Evolutionary conservation across 2,113 vertebrate genomes (phyloP).

Genomic region (Monarcha castaneiventris): DNA sequence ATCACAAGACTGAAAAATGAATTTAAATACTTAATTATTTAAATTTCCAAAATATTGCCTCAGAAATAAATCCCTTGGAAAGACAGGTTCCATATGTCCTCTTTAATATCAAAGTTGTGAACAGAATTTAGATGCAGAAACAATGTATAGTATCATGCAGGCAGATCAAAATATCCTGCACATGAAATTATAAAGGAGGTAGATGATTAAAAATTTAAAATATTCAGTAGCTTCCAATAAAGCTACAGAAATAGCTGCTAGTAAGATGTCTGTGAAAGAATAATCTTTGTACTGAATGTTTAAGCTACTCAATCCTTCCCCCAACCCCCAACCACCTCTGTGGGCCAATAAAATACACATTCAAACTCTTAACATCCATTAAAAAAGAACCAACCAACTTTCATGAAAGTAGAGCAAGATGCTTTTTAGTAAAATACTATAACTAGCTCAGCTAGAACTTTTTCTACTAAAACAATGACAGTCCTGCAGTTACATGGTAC

Average conservation of each 20-base stretch:
- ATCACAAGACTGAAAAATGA: neutral
- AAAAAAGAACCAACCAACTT: neutral
- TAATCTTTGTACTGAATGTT: neutral
- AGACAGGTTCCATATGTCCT: neutral
- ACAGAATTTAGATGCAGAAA: neutral
- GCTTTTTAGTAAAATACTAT: neutral
- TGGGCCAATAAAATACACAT: neutral
- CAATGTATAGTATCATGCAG: neutral
- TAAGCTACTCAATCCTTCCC: neutral
- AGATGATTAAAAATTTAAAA: neutral
- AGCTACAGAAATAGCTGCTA: neutral
- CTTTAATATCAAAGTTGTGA: neutral
- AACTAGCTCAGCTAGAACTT: neutral
- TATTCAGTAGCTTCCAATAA: neutral
- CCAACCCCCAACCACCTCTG: accelerated
- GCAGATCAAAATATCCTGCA: neutral
- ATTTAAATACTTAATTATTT: neutral
- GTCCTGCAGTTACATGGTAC: neutral
- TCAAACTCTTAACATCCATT: neutral
- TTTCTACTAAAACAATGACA: neutral
- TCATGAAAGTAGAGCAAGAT: neutral
- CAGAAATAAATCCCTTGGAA: neutral
- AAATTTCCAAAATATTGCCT: neutral
- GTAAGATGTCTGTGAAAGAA: neutral
- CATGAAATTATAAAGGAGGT: neutral